A percentile compares a stretch with the other conserved stretches of the same genome.
Evolutionary conservation across 2,113 vertebrate genomes (phyloP).

Genomic region (Enhydra lutris): DNA sequence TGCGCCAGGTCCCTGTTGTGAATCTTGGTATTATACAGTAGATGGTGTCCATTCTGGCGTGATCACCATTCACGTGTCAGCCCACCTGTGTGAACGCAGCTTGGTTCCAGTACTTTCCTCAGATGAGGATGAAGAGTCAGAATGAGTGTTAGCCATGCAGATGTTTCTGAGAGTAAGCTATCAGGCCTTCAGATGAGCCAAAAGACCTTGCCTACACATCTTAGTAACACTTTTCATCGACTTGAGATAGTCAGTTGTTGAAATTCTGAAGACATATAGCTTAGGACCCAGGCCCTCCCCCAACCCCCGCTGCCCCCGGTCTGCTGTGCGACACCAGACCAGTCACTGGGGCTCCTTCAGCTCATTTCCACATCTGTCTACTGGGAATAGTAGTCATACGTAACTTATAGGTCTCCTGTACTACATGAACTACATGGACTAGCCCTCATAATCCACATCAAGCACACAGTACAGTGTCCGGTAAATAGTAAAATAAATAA

Average conservation of each 20-base stretch:
- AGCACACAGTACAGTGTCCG: neutral
- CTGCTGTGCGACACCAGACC: neutral
- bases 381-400: neutral
- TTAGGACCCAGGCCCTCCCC: neutral
- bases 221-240: neutral
- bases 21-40: neutral
- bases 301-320: no score
- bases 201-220: neutral
- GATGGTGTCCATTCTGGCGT: neutral
- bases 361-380: neutral
- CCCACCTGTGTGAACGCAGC: neutral
- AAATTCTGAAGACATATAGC: neutral
- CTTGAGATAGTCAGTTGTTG: neutral
- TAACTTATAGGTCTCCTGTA: neutral
- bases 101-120: neutral
- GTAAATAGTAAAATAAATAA: neutral
- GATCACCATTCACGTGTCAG: neutral
- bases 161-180: neutral
- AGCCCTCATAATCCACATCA: neutral
- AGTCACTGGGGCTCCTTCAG: neutral
- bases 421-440: neutral
- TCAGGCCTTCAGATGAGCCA: neutral
- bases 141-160: neutral
- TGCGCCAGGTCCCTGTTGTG: neutral
- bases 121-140: neutral